Evolutionary conservation across 2,797 vertebrate genomes (phyloP).

Genomic region (Cottoperca gobio): DNA sequence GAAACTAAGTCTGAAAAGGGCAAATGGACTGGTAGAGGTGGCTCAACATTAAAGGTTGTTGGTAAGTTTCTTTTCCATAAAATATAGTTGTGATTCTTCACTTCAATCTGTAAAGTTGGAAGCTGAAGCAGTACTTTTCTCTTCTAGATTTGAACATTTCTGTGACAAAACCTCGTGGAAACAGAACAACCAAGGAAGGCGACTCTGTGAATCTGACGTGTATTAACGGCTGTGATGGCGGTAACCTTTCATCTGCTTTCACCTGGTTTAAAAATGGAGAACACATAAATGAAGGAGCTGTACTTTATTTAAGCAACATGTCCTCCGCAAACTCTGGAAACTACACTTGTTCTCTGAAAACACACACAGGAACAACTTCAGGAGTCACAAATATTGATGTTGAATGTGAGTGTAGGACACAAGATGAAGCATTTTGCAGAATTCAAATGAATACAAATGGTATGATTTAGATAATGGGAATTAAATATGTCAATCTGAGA

Average conservation of each 20-base stretch:
- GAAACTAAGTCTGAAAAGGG: not conserved
- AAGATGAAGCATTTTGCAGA: not conserved
- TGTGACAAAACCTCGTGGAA: not conserved
- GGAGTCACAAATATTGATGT: conserved; percentile 30
- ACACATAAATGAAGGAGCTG: conserved; percentile 12
- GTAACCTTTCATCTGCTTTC: conserved; percentile 3
- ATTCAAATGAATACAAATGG: not conserved
- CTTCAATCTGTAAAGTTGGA: not conserved
- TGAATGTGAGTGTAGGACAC: conserved; percentile 53
- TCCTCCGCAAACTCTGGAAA: conserved; percentile 54
- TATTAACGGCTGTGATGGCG: conserved; percentile 15
- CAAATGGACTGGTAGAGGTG: not conserved
- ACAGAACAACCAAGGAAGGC: conserved; percentile 26
- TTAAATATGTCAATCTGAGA: not conserved
- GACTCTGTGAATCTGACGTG: conserved; percentile 55
- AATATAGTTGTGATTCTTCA: not conserved
- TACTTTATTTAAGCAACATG: conserved; percentile 36
- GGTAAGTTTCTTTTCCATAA: conserved; percentile 50
- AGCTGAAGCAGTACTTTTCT: rapidly evolving
- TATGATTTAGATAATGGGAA: not conserved
- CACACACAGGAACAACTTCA: conserved; percentile 12
- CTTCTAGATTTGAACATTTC: conserved; percentile 32
- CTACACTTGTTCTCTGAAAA: conserved; percentile 57
- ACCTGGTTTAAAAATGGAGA: conserved; percentile 59
- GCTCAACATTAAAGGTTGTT: conserved; percentile 56